Conservation (phyloP, 2,888 invertebrate genomes). For the Hypomecis punctinalis region DNA sequence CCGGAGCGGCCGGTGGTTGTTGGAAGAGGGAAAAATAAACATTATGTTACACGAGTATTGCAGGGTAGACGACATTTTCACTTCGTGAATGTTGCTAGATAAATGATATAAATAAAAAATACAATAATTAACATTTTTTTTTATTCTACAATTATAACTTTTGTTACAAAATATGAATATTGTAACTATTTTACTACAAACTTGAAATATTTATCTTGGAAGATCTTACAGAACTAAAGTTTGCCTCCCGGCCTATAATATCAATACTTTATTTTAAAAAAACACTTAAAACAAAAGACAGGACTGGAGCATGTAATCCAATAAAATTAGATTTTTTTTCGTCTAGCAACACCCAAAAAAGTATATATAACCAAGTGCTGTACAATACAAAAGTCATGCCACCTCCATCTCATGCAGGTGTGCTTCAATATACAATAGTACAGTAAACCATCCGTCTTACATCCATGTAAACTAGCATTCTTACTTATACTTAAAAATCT, state of each 20-base stretch:
- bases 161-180: too few relatives aligned
- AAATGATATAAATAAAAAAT: not conserved
- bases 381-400: conserved; percentile 50
- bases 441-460: conserved; percentile 25
- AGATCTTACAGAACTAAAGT: not conserved
- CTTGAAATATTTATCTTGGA: not conserved
- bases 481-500: conserved; percentile 9
- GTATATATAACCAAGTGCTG: conserved; percentile 49
- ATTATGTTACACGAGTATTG: conserved; percentile 61
- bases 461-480: conserved; percentile 14
- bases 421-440: conserved; percentile 42
- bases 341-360: conserved; percentile 45
- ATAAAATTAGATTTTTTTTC: not conserved
- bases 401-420: conserved; percentile 55
- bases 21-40: conserved; percentile 61
- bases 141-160: too few relatives aligned
- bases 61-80: conserved; percentile 27
- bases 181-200: not conserved
- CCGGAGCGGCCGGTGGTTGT: conserved; percentile 54
- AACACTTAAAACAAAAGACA: not conserved
- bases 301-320: too few relatives aligned
- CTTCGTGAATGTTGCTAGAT: conserved; percentile 46
- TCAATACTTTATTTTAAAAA: not conserved
- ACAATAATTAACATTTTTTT: too few relatives aligned
- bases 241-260: conserved; percentile 1